Evolutionary conservation across 2,888 invertebrate genomes (phyloP), one percentile per base, ranked within the genome.

Genomic region (Brenthis hecate): DNA sequence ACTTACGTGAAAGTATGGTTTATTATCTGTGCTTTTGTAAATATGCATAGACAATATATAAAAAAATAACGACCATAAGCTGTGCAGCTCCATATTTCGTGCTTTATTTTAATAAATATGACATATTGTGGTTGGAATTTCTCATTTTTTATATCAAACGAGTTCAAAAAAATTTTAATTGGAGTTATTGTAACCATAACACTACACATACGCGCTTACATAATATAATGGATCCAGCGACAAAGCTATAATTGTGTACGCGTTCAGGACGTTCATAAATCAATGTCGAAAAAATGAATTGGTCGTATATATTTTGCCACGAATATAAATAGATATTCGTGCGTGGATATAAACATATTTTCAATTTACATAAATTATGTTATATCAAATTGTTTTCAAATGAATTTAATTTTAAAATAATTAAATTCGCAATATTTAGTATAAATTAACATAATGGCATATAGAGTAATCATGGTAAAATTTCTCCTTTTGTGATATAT

Each of bases 321-420:
- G 87, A 88, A 89, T 89, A 88, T 87, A 87, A 88, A 89, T 87
- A 84, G 84, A 83, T 84, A 81, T 81, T 81, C 80, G 80, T 82
- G 75, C 76, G 74, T 77, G 74, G 73, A 70, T 72, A 70, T 72
- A 76, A 76, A 79, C 81, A 82, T 72, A 69, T 66, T 64, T 64
- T 64, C 47, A 67, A 68, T 65, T 68, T 53, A 67, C 61, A 71
- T 56, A 55, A 56, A 43, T 32, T 56, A 48, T 55, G 16, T 50
- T 43, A 57, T 53, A 56, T 23, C 36, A 43, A 43, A 43, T 43
- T 43, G 8, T 43, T 43, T 43, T 43, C 8, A 43, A 43, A 11
- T 43, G 36, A 8, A 43, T 43, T 11, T 43, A 43, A 11, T 43
- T 11, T 11, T 43, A 8, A 43, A 43, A 43, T 43, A 11, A 43